Conservation (phyloP, 2,797 vertebrate genomes). For the Erpetoichthys calabaricus region DNA sequence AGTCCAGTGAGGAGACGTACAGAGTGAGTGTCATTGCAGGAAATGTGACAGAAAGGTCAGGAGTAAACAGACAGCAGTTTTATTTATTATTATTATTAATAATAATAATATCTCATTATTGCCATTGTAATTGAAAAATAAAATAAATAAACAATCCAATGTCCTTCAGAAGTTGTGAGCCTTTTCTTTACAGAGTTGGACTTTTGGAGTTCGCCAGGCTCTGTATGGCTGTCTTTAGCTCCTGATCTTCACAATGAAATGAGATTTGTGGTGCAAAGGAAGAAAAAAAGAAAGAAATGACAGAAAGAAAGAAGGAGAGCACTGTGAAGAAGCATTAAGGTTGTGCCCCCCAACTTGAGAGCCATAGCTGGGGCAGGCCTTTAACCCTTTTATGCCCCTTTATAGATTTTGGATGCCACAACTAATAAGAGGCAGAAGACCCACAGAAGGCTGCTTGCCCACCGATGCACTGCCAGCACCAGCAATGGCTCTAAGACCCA, state of each 20-base stretch:
- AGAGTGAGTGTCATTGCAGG: slow-evolving; percentile 59
- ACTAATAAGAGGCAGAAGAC: too few species aligned
- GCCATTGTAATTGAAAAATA: too few species aligned
- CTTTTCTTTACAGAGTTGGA: too few species aligned
- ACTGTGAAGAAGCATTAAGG: not conserved
- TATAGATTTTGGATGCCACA: too few species aligned
- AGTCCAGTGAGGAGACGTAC: slow-evolving; percentile 61
- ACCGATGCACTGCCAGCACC: not conserved
- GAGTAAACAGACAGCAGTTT: slow-evolving; percentile 40
- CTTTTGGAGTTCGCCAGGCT: too few species aligned
- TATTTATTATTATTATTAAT: slow-evolving; percentile 14
- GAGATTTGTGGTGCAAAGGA: not conserved
- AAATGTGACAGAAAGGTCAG: slow-evolving; percentile 40
- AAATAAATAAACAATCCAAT: too few species aligned
- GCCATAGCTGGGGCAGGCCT: slow-evolving; percentile 11
- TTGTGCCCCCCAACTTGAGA: not conserved
- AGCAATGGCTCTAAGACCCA: slow-evolving; percentile 5
- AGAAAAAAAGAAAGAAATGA: too few species aligned
- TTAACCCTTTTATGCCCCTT: too few species aligned
- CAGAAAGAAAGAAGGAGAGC: not conserved
- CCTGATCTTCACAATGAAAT: slow-evolving; percentile 1
- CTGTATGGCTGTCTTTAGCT: not conserved
- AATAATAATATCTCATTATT: too few species aligned
- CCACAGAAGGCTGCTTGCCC: too few species aligned
- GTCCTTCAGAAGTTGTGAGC: too few species aligned